Percentiles rank a stretch among this genome's conserved stretches.
These are phyloP conservation scores for Rhadinocentrus ornatus DNA, from an alignment of 2,797 vertebrate genomes.

Conservation along the genomic window DNA sequence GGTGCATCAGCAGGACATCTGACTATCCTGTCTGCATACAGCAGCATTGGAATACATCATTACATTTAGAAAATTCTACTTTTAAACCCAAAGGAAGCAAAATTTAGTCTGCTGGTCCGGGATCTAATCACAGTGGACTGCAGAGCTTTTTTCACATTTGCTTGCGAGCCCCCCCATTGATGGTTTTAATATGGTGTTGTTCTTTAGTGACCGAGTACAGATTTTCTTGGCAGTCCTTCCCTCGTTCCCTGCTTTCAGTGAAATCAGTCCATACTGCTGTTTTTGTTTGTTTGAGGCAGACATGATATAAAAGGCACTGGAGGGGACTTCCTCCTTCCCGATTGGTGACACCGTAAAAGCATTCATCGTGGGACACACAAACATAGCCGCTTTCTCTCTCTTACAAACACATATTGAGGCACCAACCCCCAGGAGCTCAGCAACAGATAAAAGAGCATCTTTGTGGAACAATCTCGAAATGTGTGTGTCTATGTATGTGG, in stretches of 20 bases:
- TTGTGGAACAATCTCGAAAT: conserved; percentile 56
- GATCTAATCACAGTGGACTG: conserved; percentile 48
- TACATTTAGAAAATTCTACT: conserved; percentile 35
- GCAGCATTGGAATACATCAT: conserved; percentile 6
- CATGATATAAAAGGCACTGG: conserved; percentile 44
- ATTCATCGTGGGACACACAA: conserved; percentile 51
- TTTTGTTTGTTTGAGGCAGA: conserved; percentile 31
- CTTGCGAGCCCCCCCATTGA: not conserved
- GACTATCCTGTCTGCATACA: conserved; percentile 27
- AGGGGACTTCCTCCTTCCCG: conserved; percentile 72
- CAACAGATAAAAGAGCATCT: conserved; percentile 66
- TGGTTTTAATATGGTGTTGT: conserved; percentile 1
- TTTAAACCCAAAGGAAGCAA: conserved; percentile 24
- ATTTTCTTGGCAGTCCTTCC: not conserved
- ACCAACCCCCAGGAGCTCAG: conserved; percentile 41
- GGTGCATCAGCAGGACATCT: conserved; percentile 17
- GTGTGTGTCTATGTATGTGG: conserved; percentile 35
- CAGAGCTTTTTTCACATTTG: conserved; percentile 40
- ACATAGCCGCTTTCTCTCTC: conserved; percentile 6
- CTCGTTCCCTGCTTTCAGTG: conserved; percentile 10
- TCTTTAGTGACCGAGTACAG: conserved; percentile 12
- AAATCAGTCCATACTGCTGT: conserved; percentile 39
- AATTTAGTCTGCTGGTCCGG: conserved; percentile 38
- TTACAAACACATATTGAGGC: conserved; percentile 11
- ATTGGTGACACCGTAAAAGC: conserved; percentile 65